These are phyloP conservation scores for Passer domesticus DNA, from an alignment of 2,113 vertebrate genomes.

Conservation along the genomic window DNA sequence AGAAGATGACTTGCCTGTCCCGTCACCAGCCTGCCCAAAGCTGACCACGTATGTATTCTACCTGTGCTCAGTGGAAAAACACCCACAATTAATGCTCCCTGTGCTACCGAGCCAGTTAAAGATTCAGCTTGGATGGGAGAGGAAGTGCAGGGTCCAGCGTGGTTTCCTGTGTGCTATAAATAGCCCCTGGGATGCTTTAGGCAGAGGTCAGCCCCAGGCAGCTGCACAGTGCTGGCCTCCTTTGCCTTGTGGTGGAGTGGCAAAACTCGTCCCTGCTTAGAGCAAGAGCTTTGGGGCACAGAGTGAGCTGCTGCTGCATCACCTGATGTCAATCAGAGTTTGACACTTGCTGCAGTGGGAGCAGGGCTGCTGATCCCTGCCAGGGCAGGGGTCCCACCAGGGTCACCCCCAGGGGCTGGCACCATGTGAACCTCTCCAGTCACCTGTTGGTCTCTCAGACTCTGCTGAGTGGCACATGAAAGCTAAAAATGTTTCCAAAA, in stretches of 20 bases:
- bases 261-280: rapidly evolving
- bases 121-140: neutral
- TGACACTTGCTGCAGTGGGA: neutral
- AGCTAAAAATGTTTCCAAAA: neutral
- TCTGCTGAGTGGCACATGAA: neutral
- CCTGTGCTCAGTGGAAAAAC: neutral
- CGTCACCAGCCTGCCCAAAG: neutral
- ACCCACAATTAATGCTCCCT: neutral
- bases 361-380: neutral
- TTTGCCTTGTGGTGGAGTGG: neutral
- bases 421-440: neutral
- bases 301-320: neutral
- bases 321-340: rapidly evolving
- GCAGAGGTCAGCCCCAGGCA: neutral
- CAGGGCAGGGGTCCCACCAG: neutral
- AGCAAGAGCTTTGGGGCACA: neutral
- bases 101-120: neutral
- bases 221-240: neutral
- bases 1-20: neutral
- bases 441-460: neutral
- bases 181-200: neutral
- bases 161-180: neutral
- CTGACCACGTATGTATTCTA: rapidly evolving
- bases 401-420: neutral
- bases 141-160: neutral